Conservation (phyloP, 2,797 vertebrate genomes). For the Onychomys leucogaster region DNA sequence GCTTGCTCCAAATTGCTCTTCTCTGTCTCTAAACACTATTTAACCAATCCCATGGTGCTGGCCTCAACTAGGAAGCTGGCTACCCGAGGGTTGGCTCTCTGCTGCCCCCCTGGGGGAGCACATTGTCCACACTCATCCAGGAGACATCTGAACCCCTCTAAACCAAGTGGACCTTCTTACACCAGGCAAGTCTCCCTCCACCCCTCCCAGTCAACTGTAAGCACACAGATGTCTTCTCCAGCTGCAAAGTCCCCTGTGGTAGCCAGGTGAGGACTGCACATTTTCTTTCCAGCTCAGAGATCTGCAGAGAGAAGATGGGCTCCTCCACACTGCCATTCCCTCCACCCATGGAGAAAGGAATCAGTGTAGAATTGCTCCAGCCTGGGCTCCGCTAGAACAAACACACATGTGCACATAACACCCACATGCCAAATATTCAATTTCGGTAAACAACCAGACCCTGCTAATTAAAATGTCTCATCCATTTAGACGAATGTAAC, state of each 20-base stretch:
- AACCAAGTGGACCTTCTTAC: not conserved
- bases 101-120: constrained; percentile 70
- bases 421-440: constrained; percentile 76
- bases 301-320: not conserved
- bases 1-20: not conserved
- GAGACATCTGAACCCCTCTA: not conserved
- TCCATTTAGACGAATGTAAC: constrained; percentile 71
- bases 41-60: not conserved
- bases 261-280: not conserved
- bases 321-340: not conserved
- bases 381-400: constrained; percentile 50
- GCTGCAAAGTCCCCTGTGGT: not conserved
- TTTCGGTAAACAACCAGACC: constrained; percentile 78
- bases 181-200: not conserved
- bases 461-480: constrained; percentile 77
- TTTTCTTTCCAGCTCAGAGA: not conserved
- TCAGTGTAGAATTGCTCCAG: constrained; percentile 29
- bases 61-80: not conserved
- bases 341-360: not conserved
- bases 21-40: not conserved
- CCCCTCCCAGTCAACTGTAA: not conserved
- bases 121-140: not conserved
- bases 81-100: constrained; percentile 57
- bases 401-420: constrained; percentile 72
- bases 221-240: not conserved